Percentiles rank a stretch among this genome's conserved stretches.
These are phyloP conservation scores for Panulirus ornatus DNA, from an alignment of 1,140 invertebrate genomes.

Conservation along the genomic window DNA sequence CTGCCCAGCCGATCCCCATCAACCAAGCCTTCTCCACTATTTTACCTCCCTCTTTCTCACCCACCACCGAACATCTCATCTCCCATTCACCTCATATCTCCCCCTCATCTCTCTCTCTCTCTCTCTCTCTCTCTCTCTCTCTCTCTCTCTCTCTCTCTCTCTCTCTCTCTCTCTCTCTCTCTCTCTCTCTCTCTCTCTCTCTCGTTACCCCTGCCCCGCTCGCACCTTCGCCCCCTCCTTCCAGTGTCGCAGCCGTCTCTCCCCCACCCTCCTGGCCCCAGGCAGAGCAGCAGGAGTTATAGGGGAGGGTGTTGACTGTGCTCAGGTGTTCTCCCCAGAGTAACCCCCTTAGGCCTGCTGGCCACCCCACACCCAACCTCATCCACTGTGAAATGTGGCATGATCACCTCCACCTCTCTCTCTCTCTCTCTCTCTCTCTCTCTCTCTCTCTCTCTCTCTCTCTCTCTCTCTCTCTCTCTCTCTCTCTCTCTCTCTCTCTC, in stretches of 20 bases:
- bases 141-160: neutral
- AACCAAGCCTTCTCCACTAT: too few species aligned
- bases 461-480: constrained; percentile 3
- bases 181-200: neutral
- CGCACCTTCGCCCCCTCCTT: neutral
- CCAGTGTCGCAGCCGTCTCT: neutral
- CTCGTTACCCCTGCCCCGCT: too few species aligned
- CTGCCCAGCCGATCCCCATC: too few species aligned
- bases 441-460: constrained; percentile 3
- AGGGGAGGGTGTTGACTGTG: neutral
- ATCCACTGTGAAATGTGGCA: neutral
- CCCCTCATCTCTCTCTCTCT: too few species aligned
- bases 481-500: neutral
- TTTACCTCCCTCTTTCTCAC: too few species aligned
- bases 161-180: neutral
- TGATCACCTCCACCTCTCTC: neutral
- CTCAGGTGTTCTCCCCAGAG: neutral
- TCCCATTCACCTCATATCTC: too few species aligned
- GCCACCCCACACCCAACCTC: too few species aligned
- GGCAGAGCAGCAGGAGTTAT: neutral
- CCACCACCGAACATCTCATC: too few species aligned
- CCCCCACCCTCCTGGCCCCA: neutral
- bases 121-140: too few species aligned
- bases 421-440: constrained; percentile 3
- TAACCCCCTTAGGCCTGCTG: neutral